Percentiles rank a stretch among this genome's conserved stretches.
These are phyloP conservation scores for Tachysurus fulvidraco DNA, from an alignment of 2,113 vertebrate genomes.

Conservation along the genomic window DNA sequence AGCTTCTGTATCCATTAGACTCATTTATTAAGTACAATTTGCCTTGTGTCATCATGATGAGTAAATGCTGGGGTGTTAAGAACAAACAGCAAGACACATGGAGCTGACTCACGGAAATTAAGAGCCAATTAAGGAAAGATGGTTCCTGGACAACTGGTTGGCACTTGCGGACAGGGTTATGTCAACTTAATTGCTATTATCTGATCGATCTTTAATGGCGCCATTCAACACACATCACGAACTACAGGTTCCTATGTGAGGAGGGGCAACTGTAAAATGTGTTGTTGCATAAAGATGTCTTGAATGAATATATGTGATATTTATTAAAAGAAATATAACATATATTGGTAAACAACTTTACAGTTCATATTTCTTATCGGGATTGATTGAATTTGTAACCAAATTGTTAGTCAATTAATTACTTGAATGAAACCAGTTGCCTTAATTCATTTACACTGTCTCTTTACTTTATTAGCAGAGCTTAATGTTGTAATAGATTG, in stretches of 20 bases:
- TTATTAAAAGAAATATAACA: neutral
- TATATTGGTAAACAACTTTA: neutral
- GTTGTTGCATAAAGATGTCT: neutral
- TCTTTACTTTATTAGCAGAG: neutral
- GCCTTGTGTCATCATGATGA: conserved; percentile 88
- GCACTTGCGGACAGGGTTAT: conserved; percentile 46
- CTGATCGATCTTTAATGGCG: conserved; percentile 42
- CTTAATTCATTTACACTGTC: conserved; percentile 7
- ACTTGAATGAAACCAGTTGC: neutral
- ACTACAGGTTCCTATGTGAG: neutral
- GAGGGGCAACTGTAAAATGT: neutral
- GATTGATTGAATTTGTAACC: neutral
- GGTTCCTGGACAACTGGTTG: conserved; percentile 60
- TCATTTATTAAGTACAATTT: conserved; percentile 96
- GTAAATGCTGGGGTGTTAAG: conserved; percentile 79
- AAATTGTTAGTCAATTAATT: conserved; percentile 11
- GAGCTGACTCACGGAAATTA: conserved; percentile 71
- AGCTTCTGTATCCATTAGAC: conserved; percentile 92
- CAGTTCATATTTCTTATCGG: neutral
- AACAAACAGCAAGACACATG: conserved; percentile 66
- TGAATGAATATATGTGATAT: neutral
- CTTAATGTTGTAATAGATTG: conserved; percentile 1
- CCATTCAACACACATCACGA: conserved; percentile 26
- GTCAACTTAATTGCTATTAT: conserved; percentile 50
- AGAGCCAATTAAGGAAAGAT: conserved; percentile 69